Evolutionary conservation across 2,888 invertebrate species (phyloP), one percentile per base, ranked within the genome.

Genomic region (Laothoe populi): DNA sequence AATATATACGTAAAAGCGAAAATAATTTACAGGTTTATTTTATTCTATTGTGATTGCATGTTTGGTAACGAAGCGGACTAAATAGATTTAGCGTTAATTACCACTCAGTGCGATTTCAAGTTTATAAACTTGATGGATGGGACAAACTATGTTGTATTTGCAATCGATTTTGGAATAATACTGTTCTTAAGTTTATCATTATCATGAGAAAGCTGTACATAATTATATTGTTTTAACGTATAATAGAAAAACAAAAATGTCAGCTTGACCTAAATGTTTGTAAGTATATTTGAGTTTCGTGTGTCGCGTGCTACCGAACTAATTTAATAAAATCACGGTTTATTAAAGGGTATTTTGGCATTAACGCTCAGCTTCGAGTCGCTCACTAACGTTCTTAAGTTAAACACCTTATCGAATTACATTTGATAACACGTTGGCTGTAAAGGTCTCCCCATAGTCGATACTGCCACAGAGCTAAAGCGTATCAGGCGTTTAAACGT

Each of bases 291-390:
- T 77, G 66, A 77, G 82, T 82, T 87, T 84, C 85, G 88, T 87
- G 85, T 79, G 83, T 90, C 84, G 90, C 90, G 90, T 91, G 90
- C 78, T 65, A 78, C 80, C 77, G 76, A 84, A 86, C 87, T 89
- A 89, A 90, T 90, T 90, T 88, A 88, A 90, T 89, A 87, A 88
- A 88, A 90, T 88, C 88, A 89, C 80, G 86, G 82, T 82, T 84
- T 86, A 84, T 81, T 86, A 86, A 84, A 85, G 83, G 84, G 84
- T 89, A 87, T 84, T 89, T 89, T 84, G 86, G 85, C 86, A 83
- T 85, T 84, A 84, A 81, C 82, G 81, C 75, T 79, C 72, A 71
- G 75, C 78, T 74, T 76, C 74, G 75, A 80, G 76, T 77, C 76
- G 74, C 81, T 80, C 74, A 77, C 75, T 77, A 80, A 80, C 78